A percentile compares a stretch with the other conserved stretches of the same genome.
Evolutionary conservation across 1,140 invertebrate species (phyloP).

Genomic region (Euura saliciscinereae): DNA sequence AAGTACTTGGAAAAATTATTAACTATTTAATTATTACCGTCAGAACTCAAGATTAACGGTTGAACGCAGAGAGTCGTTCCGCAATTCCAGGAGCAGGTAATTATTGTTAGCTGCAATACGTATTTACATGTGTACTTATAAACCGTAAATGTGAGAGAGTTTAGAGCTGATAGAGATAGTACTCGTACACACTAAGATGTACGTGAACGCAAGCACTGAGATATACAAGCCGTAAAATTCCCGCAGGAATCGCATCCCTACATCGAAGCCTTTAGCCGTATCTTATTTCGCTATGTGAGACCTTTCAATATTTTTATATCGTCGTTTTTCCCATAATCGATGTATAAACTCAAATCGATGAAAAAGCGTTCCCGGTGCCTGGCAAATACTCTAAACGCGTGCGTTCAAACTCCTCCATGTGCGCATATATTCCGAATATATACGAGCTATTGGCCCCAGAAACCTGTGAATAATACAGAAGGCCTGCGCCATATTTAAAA

Average conservation of each 20-base stretch:
- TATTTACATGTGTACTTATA: neutral
- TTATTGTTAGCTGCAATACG: neutral
- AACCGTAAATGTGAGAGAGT: too few relatives aligned
- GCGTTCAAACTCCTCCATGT: neutral
- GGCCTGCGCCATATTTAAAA: slow-evolving; percentile 32
- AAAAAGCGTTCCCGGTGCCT: neutral
- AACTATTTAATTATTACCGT: neutral
- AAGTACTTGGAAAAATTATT: neutral
- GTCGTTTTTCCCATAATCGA: slow-evolving; percentile 1
- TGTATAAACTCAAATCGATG: slow-evolving; percentile 2
- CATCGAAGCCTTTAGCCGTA: neutral
- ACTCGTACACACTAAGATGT: too few relatives aligned
- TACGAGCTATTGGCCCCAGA: slow-evolving; percentile 24
- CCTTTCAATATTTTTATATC: neutral
- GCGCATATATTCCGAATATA: slow-evolving; percentile 34
- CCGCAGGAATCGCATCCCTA: neutral
- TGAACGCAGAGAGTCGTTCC: neutral
- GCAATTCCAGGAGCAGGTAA: neutral
- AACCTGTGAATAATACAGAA: slow-evolving; percentile 41
- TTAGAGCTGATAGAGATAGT: too few relatives aligned
- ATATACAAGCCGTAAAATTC: neutral
- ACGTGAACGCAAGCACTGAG: too few relatives aligned
- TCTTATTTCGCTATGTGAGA: neutral
- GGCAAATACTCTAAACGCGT: neutral
- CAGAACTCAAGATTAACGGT: neutral